Percentiles rank a stretch among this genome's conserved stretches.
phyloP scores from a whole-genome alignment of 2,888 invertebrate genomes.

The Acronicta psi region DNA sequence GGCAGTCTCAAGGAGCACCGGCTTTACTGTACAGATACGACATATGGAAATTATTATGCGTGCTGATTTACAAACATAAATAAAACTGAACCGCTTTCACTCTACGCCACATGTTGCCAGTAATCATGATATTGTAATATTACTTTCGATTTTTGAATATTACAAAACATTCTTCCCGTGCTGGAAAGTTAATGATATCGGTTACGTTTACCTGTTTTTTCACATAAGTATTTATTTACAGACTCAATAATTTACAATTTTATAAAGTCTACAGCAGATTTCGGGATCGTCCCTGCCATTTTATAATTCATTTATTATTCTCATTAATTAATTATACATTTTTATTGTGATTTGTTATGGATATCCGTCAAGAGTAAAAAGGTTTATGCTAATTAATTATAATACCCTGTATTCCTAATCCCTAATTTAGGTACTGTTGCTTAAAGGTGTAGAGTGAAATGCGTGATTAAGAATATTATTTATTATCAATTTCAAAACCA shows the following conservation, averaged over 20 bases:
- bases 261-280: too few species aligned
- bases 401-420: neutral
- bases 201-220: neutral
- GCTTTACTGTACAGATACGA: conserved; percentile 53
- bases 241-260: too few species aligned
- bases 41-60: conserved; percentile 50
- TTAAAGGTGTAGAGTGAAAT: conserved; percentile 26
- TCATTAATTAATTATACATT: too few species aligned
- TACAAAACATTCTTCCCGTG: conserved; percentile 19
- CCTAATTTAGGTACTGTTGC: neutral
- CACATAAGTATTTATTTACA: neutral
- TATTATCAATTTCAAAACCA: conserved; percentile 28
- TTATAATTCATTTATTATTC: too few species aligned
- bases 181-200: neutral
- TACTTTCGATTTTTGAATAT: conserved; percentile 27
- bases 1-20: conserved; percentile 35
- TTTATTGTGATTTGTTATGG: too few species aligned
- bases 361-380: neutral
- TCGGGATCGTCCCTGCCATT: too few species aligned
- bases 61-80: conserved; percentile 55
- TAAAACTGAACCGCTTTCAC: conserved; percentile 44
- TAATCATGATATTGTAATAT: conserved; percentile 43
- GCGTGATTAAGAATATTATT: conserved; percentile 32
- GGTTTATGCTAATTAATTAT: neutral
- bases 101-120: conserved; percentile 45